Base-by-base conservation (phyloP, 2,888 invertebrate species). In the Mythimna impura region DNA sequence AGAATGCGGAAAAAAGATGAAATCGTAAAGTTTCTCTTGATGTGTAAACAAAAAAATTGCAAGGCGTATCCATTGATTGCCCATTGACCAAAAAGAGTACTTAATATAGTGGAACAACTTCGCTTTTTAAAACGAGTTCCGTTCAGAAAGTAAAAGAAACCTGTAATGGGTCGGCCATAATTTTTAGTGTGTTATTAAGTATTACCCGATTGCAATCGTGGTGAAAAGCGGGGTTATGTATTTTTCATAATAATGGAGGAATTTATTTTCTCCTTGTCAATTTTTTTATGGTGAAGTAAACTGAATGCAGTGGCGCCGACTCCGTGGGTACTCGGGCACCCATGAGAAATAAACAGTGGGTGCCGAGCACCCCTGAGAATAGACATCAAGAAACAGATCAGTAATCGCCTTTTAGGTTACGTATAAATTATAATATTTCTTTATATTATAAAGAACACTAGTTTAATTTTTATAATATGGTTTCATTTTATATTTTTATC, bases 121-220 rank as follows among this genome's bases (percentile, higher is more conserved):
- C 68, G 34, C 52, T 83, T 82, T 81, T 79, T 0, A 76, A 83
- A 81, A 74, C 83, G 17, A 20, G 80, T 82, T 73, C 20, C 20
- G 6, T 20, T n/a, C 67, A n/a, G 68, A 79, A 74, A 82, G 79
- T 74, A 50, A 64, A 74, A 74, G 68, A 57, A 73, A 78, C 80
- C 14, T 22, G 66, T 67, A 58, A n/a, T n/a, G 60, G 43, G 8
- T 25, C 20, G 66, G 30, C 36, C 60, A 50, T 61, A 57, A 55
- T 25, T 55, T 50, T 54, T 47, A 5, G 34, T 10, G 3, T 52
- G 14, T 55, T 54, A 58, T 64, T 70, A 60, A 76, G 34, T 52
- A 43, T 52, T 68, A 69, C 40, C 40, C 22, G 57, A 76, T 68
- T 22, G 40, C 40, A 8, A 12, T 52, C 14, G 20, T 5, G 22